These are phyloP conservation scores for Falco berigora DNA, from an alignment of 2,797 vertebrate species.

Conservation along the genomic window DNA sequence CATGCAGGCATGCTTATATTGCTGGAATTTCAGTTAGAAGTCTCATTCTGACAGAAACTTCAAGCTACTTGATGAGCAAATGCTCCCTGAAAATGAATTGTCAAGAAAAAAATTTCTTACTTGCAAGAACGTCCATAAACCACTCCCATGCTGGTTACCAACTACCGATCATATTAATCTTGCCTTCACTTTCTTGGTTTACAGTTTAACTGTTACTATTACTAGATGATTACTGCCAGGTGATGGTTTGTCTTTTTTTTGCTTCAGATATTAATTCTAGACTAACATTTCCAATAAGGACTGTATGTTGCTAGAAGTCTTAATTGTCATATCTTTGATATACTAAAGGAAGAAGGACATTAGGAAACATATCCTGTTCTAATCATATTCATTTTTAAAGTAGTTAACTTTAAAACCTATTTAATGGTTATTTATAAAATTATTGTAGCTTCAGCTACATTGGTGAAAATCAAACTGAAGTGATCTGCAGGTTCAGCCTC, in stretches of 20 bases:
- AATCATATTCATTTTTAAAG: neutral
- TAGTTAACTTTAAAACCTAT: neutral
- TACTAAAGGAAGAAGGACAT: neutral
- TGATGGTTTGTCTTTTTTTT: neutral
- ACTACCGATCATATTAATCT: neutral
- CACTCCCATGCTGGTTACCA: neutral
- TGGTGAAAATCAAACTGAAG: constrained; percentile 1
- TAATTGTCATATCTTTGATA: neutral
- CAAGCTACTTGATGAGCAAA: neutral
- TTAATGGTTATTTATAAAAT: neutral
- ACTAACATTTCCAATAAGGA: neutral
- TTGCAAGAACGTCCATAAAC: neutral
- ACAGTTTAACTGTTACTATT: neutral
- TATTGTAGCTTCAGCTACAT: neutral
- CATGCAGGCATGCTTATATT: constrained; percentile 47
- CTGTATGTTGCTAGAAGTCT: neutral
- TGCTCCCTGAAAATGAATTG: neutral
- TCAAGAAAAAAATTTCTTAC: neutral
- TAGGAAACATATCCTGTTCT: neutral
- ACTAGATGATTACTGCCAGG: neutral
- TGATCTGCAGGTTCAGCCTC: neutral
- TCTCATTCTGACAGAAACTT: constrained; percentile 32
- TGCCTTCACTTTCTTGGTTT: neutral
- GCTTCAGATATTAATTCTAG: neutral
- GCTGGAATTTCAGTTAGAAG: constrained; percentile 36